A percentile compares a stretch with the other conserved stretches of the same genome.
These are phyloP conservation scores for Glyphotaelius pellucidus DNA, from an alignment of 2,888 invertebrate genomes.

Conservation along the genomic window DNA sequence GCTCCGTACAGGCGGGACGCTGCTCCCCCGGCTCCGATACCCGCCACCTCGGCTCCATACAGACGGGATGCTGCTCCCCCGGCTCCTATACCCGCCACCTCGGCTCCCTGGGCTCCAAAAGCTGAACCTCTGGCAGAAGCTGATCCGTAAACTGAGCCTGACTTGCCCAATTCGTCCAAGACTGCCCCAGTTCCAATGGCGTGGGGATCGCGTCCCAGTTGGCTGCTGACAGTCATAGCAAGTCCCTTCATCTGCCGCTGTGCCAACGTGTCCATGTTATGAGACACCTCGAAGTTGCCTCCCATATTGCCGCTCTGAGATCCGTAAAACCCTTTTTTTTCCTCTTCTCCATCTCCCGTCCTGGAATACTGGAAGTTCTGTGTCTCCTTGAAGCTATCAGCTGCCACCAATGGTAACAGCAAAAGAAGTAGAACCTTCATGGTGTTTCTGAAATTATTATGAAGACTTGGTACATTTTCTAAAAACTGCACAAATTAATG, in stretches of 20 bases:
- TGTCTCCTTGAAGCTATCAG: slow-evolving; percentile 74
- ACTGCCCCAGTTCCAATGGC: slow-evolving; percentile 68
- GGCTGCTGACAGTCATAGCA: slow-evolving; percentile 73
- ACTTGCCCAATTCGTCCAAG: slow-evolving; percentile 67
- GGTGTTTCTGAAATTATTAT: slow-evolving; percentile 33
- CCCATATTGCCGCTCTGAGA: slow-evolving; percentile 77
- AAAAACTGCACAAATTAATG: background rate
- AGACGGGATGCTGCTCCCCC: background rate
- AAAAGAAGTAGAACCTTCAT: slow-evolving; percentile 66
- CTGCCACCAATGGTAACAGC: slow-evolving; percentile 70
- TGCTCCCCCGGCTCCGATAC: background rate
- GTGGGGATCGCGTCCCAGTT: slow-evolving; percentile 73
- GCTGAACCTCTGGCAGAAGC: slow-evolving; percentile 74
- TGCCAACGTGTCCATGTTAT: slow-evolving; percentile 75
- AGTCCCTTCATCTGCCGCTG: slow-evolving; percentile 75
- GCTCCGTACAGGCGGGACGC: background rate
- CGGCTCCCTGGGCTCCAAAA: slow-evolving; percentile 67
- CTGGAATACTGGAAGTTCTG: slow-evolving; percentile 76
- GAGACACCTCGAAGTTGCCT: slow-evolving; percentile 75
- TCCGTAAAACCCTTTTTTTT: slow-evolving; percentile 73
- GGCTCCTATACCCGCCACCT: background rate
- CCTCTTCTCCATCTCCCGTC: slow-evolving; percentile 75
- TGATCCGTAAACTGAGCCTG: slow-evolving; percentile 70
- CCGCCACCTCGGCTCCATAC: slow-evolving; percentile 1
- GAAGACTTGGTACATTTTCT: background rate